Percentiles rank a stretch among this genome's conserved stretches.
Conservation (phyloP, 2,888 invertebrate genomes). For the Pseudococcus longispinus region DNA sequence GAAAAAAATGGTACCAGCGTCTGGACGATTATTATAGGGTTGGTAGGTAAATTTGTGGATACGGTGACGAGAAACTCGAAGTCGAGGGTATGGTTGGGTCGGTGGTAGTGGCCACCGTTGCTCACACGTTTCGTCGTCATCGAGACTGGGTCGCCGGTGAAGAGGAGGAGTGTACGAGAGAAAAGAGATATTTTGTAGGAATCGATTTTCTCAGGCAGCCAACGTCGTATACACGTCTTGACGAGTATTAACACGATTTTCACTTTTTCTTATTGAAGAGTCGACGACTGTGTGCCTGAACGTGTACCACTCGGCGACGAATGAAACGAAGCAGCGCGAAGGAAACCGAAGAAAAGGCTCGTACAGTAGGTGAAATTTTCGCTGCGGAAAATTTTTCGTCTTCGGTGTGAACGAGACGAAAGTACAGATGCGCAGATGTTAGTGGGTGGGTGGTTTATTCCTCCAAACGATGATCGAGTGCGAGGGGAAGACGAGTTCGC, state of each 20-base stretch:
- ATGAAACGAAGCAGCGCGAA: background rate
- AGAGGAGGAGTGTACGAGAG: background rate
- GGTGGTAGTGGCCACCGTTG: background rate
- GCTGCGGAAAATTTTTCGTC: background rate
- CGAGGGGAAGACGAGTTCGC: background rate
- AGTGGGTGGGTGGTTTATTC: background rate
- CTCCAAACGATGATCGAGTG: background rate
- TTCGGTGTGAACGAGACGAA: background rate
- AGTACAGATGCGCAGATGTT: background rate
- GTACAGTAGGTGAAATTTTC: background rate
- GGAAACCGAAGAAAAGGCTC: background rate
- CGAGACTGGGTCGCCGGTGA: background rate
- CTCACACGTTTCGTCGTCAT: background rate
- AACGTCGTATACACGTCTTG: background rate
- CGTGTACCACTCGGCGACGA: background rate
- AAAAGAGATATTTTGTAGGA: background rate
- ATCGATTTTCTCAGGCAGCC: conserved; percentile 5
- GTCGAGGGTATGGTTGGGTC: background rate
- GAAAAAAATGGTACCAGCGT: too few relatives aligned
- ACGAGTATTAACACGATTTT: background rate
- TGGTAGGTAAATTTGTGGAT: background rate
- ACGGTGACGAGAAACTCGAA: background rate
- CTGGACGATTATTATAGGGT: too few relatives aligned
- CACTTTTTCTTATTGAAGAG: background rate
- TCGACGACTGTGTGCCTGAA: background rate